These are phyloP conservation scores for Plecotus auritus DNA, from an alignment of 2,113 vertebrate species.

Conservation along the genomic window DNA sequence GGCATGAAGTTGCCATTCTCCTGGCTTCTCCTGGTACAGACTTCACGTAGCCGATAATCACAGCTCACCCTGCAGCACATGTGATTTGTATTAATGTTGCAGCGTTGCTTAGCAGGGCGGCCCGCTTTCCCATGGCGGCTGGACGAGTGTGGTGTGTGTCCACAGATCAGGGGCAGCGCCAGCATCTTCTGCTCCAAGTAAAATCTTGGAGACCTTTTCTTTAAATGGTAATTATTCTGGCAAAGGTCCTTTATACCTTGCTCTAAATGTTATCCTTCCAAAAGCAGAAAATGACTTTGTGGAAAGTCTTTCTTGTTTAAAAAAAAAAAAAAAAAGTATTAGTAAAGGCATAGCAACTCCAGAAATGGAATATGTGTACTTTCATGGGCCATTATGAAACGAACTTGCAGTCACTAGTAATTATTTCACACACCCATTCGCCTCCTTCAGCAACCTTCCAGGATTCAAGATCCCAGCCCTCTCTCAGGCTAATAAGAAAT, in stretches of 20 bases:
- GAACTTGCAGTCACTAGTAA: not conserved
- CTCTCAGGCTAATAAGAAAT: not conserved
- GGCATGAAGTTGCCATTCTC: not conserved
- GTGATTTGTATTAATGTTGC: not conserved
- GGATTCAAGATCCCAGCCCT: slow-evolving; percentile 30
- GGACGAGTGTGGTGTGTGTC: not conserved
- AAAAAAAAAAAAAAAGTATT: slow-evolving; percentile 11
- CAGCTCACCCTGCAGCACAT: not conserved
- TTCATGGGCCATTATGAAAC: slow-evolving; percentile 16
- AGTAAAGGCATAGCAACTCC: not conserved
- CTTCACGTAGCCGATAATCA: slow-evolving; percentile 45
- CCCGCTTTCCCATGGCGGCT: not conserved
- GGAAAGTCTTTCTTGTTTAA: slow-evolving; percentile 41
- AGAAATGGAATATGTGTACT: not conserved
- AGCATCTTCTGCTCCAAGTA: slow-evolving; percentile 1
- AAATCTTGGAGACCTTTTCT: slow-evolving; percentile 22
- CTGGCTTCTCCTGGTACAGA: not conserved
- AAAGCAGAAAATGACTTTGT: slow-evolving; percentile 45
- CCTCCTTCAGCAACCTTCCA: slow-evolving; percentile 25
- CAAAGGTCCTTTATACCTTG: slow-evolving; percentile 37
- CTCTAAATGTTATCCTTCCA: slow-evolving; percentile 24
- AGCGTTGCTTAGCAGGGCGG: not conserved
- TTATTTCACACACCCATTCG: slow-evolving; percentile 29
- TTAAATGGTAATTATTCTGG: slow-evolving; percentile 39
- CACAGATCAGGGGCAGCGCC: not conserved